These are phyloP conservation scores for Empis stercorea DNA, from an alignment of 2,888 invertebrate genomes.

Conservation along the genomic window DNA sequence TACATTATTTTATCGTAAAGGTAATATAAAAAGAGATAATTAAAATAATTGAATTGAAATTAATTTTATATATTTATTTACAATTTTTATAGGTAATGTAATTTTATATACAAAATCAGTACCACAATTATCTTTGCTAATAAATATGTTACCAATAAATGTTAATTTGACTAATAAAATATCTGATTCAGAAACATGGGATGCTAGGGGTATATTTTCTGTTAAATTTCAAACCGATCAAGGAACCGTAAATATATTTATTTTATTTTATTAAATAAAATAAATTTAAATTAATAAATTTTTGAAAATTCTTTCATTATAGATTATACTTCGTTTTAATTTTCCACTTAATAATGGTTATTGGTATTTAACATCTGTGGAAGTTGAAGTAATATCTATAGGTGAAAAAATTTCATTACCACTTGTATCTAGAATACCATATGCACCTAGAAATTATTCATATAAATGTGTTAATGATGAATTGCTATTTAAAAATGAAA, in stretches of 20 bases:
- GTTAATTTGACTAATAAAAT: no score
- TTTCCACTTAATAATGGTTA: constrained; percentile 41
- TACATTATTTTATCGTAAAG: no score
- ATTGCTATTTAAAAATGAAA: constrained; percentile 39
- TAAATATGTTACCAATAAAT: background rate
- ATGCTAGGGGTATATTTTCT: no score
- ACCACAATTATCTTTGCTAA: constrained; percentile 36
- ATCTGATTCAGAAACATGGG: no score
- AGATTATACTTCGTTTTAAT: constrained; percentile 44
- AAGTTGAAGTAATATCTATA: constrained; percentile 32
- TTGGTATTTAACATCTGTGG: constrained; percentile 45
- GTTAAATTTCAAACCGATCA: background rate
- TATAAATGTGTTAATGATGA: constrained; percentile 40
- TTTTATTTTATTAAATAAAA: no score
- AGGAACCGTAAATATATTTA: background rate
- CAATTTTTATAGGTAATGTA: constrained; percentile 32
- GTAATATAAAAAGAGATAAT: no score
- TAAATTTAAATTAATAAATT: background rate
- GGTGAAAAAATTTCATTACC: background rate
- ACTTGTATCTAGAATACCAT: constrained; percentile 1
- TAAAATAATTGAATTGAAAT: no score
- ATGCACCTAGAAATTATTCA: constrained; percentile 43
- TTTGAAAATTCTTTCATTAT: background rate
- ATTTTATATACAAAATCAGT: constrained; percentile 42
- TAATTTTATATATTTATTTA: no score